Base-by-base conservation (phyloP, 2,113 vertebrate species). In the Rostratula benghalensis region DNA sequence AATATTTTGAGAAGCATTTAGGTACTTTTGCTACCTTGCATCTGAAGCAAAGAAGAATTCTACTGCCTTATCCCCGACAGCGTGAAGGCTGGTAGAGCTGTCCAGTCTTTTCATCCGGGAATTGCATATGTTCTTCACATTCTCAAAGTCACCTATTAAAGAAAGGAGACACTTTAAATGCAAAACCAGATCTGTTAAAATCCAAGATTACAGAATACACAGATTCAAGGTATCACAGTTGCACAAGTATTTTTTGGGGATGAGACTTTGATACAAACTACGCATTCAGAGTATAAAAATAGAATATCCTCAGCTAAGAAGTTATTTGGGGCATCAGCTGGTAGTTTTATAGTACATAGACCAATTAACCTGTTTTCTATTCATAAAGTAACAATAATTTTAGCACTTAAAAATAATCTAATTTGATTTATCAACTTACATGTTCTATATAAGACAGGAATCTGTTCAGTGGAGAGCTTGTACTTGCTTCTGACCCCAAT, bases 1-100 rank as follows among this genome's bases (percentile, higher is more conserved):
- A 75, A 1, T 61, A 33, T 81, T 82, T 92, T 84, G 69, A 67
- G 18, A 70, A 53, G 23, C 12, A 8, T 6, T 87, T 6, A 51
- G 59, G 13, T 54, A 43, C 25, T 69, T 67, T 28, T n/a, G n/a
- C 93, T 96, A 99, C 99, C 99, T 99, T 51, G 99, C 99, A 56
- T 99, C 99, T 46, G 99, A 99, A 70, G 99, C 99, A 87, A 99
- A 99, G 97, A 98, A 99, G 96, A 99, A 99, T 95, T 99, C 99
- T 96, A 99, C 98, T 5, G 98, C 98, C 60, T 98, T 98, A 76
- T 98, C 97, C 13, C 98, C 98, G 13, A 98, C 98, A 20, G 98
- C 98, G 33, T 98, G 98, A 88, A 99, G 98, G 63, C 97, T 97
- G 33, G 97, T 98, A 31, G 98, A 98, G 96, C 97, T 97, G 92